Conservation (phyloP, 2,888 invertebrate species). For the Cheiracanthium punctorium region DNA sequence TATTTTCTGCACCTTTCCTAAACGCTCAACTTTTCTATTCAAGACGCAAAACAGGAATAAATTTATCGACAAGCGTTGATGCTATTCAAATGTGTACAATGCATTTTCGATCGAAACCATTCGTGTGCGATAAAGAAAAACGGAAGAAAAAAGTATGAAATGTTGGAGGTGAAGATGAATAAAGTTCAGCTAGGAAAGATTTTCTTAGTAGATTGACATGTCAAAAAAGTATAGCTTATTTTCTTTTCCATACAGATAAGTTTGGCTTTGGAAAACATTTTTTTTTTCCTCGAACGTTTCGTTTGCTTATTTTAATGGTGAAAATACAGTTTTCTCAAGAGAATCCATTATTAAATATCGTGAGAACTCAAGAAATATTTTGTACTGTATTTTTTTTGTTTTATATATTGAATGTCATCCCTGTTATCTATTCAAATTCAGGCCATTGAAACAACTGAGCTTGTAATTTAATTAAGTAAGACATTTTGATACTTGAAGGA, state of each 20-base stretch:
- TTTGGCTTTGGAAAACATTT: not conserved
- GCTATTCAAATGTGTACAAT: slow-evolving; percentile 62
- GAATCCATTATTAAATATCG: too few relatives aligned
- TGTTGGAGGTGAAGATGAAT: not conserved
- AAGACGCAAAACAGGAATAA: slow-evolving; percentile 18
- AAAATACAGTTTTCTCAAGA: too few relatives aligned
- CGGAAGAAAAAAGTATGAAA: not conserved
- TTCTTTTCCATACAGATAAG: not conserved
- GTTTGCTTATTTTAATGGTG: too few relatives aligned
- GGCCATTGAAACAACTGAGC: too few relatives aligned
- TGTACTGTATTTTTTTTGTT: too few relatives aligned
- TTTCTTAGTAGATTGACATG: too few relatives aligned
- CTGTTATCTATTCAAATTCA: too few relatives aligned
- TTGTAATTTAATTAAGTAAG: too few relatives aligned
- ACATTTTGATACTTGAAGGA: too few relatives aligned
- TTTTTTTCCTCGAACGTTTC: not conserved
- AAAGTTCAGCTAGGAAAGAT: not conserved
- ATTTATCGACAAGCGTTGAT: slow-evolving; percentile 55
- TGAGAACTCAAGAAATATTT: too few relatives aligned
- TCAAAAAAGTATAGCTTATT: not conserved
- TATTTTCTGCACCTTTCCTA: not conserved
- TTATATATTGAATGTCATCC: too few relatives aligned
- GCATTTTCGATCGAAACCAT: slow-evolving; percentile 17
- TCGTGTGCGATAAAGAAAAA: not conserved
- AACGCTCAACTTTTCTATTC: not conserved